These are phyloP conservation scores for Taurulus bubalis DNA, from an alignment of 2,113 vertebrate species.

Conservation along the genomic window DNA sequence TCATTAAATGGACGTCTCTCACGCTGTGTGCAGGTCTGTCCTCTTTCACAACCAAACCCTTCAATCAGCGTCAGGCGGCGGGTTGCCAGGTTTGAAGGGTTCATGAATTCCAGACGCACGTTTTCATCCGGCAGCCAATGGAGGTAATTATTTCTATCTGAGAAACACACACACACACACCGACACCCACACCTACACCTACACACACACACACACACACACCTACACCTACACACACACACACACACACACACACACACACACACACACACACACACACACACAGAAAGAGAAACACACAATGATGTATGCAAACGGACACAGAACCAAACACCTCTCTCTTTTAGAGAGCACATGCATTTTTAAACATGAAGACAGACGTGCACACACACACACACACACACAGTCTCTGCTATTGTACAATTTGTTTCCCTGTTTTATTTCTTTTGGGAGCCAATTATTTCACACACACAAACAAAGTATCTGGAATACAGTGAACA, in stretches of 20 bases:
- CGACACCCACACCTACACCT: background rate
- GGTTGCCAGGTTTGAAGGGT: conserved; percentile 12
- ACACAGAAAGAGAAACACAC: no score
- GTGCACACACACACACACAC: no score
- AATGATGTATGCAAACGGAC: background rate
- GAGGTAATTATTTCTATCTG: conserved; percentile 14
- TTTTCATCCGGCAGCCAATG: background rate
- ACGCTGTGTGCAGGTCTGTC: no score
- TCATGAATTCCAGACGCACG: background rate
- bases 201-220: no score
- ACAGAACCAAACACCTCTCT: background rate
- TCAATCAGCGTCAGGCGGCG: background rate
- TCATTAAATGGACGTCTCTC: background rate
- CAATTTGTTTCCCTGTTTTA: background rate
- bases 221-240: no score
- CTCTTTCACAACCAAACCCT: background rate
- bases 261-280: no score
- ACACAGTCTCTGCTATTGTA: background rate
- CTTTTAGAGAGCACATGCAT: no score
- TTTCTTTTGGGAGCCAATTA: conserved; percentile 54
- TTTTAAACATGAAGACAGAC: background rate
- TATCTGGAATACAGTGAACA: conserved; percentile 1
- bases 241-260: background rate
- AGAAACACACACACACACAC: conserved; percentile 1
- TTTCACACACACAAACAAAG: conserved; percentile 31